Evolutionary conservation across 2,113 vertebrate genomes (phyloP).

Genomic region (Penelope pileata): DNA sequence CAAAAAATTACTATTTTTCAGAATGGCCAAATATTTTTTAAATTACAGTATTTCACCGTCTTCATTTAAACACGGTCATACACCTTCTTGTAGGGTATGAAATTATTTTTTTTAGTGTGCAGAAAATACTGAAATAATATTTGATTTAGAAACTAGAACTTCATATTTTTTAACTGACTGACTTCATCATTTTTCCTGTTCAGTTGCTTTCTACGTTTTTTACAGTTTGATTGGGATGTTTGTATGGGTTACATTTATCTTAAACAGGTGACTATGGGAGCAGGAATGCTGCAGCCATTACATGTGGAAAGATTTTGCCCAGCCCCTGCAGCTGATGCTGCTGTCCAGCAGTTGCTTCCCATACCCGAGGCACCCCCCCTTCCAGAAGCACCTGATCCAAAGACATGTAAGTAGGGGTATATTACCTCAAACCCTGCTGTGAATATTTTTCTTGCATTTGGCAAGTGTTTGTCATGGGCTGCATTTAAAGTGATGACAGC

Average conservation of each 20-base stretch:
- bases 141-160: not conserved
- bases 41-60: not conserved
- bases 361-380: not conserved
- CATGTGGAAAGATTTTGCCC: constrained; percentile 7
- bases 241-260: not conserved
- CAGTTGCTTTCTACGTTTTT: not conserved
- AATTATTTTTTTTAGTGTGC: not conserved
- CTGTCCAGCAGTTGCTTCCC: not conserved
- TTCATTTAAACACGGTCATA: not conserved
- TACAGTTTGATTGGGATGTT: not conserved
- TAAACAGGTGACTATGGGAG: constrained; percentile 66
- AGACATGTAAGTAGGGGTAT: constrained; percentile 71
- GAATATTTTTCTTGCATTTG: not conserved
- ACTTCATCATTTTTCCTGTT: not conserved
- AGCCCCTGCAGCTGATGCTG: not conserved
- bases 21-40: not conserved
- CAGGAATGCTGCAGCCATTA: not conserved
- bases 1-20: not conserved
- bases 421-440: not conserved
- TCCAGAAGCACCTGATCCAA: constrained; percentile 32
- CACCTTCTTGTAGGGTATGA: not conserved
- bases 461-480: not conserved
- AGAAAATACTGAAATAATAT: not conserved
- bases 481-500: not conserved
- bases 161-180: not conserved